Base-by-base conservation (phyloP, 23 tunicate species). In the Ascidia mentula region DNA sequence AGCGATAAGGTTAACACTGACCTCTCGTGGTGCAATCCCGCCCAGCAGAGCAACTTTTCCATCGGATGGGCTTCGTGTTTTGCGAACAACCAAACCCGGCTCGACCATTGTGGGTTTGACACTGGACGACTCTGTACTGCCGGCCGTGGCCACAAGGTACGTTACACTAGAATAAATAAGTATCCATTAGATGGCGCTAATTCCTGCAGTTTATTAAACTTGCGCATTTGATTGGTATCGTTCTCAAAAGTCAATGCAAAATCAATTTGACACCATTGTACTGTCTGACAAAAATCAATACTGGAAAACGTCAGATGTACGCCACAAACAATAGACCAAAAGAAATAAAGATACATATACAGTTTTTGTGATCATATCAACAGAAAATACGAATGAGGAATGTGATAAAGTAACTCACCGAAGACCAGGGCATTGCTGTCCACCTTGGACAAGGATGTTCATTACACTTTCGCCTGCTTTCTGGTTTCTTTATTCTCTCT, bases 381-480 rank as follows among this genome's bases (percentile, higher is more conserved):
- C n/a, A n/a, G n/a, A n/a, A n/a, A n/a, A n/a, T n/a, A n/a, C n/a
- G n/a, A n/a, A n/a, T n/a, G n/a, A n/a, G 53, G 53, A 42, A 15
- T 42, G 12, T 42, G 15, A 6, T 20, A 69, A 72, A 7, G 7
- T 42, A 3, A 20, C 83, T 37, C 37, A 88, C 93, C 87, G 36
- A 32, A 15, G 87, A 72, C 93, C 93, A 88, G 32, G 24, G 39
- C 35, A 69, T 61, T 12, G 84, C 84, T 6, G 37, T 37, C 93
- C 93, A 88, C 30, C 38, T 24, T 8, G 93, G 93, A 71, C 93
- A 88, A 1, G 80, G 74, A 70, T 82, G 83, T 8, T 72, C 77
- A 24, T 88, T 88, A 59, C 93, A 88, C 17, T 28, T 70, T 40
- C 85, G 61, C 39, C 28, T 32, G 30, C 46, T 87, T 22, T 71